These are phyloP conservation scores for Trididemnum nubilum DNA, from an alignment of 23 tunicate species.

Conservation along the genomic window DNA sequence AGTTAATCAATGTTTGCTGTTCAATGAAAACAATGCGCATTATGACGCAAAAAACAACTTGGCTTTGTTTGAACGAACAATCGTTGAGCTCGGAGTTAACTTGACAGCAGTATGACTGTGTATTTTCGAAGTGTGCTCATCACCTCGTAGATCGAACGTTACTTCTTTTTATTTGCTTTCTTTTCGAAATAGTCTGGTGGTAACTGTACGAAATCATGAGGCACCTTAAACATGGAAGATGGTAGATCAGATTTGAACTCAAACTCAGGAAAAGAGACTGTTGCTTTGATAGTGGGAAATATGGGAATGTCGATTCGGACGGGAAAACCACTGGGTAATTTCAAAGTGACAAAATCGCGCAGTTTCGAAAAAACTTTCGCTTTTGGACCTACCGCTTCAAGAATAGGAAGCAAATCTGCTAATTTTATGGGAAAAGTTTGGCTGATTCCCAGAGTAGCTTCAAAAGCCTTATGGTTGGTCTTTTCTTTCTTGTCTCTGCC, in stretches of 20 bases:
- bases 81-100: no score
- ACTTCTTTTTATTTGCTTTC: constrained; percentile 24
- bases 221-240: constrained; percentile 58
- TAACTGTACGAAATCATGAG: constrained; percentile 39
- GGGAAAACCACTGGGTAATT: constrained; percentile 90
- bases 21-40: no score
- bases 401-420: constrained; percentile 68
- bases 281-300: constrained; percentile 88
- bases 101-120: no score
- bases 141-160: no score
- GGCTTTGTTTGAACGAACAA: no score
- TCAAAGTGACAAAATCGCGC: constrained; percentile 69
- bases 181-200: constrained; percentile 66
- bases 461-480: constrained; percentile 54
- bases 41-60: no score
- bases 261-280: constrained; percentile 79
- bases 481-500: constrained; percentile 62
- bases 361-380: constrained; percentile 72
- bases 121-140: no score
- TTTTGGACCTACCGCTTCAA: constrained; percentile 80
- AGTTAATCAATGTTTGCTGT: no score
- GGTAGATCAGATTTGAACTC: constrained; percentile 45
- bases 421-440: constrained; percentile 74
- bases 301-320: constrained; percentile 79
- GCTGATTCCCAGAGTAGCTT: constrained; percentile 68